Percentiles rank a stretch among this genome's conserved stretches.
phyloP scores from a whole-genome alignment of 2,888 invertebrate species.

The Synergus gifuensis region DNA sequence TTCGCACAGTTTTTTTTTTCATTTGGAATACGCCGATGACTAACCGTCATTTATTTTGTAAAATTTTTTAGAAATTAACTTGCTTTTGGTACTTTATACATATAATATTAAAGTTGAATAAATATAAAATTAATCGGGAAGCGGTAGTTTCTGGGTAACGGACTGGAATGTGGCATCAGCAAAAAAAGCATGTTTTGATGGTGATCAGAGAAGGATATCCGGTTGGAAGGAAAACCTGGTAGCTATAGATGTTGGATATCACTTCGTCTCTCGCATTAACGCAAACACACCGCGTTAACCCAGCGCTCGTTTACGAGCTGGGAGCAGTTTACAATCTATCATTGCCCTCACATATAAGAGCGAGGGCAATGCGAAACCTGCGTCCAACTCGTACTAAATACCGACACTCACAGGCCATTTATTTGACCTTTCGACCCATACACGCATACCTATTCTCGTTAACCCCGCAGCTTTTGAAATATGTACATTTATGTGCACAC shows the following conservation, averaged over 20 bases:
- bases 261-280: slow-evolving; percentile 10
- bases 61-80: no score
- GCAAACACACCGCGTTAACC: slow-evolving; percentile 18
- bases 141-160: no score
- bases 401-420: slow-evolving; percentile 32
- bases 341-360: slow-evolving; percentile 18
- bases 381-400: slow-evolving; percentile 36
- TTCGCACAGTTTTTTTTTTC: no score
- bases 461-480: slow-evolving; percentile 16
- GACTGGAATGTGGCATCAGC: no score
- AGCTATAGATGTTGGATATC: slow-evolving; percentile 13
- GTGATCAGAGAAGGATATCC: not conserved
- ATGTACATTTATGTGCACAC: slow-evolving; percentile 22
- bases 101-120: no score
- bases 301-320: slow-evolving; percentile 21
- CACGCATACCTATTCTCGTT: slow-evolving; percentile 23
- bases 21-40: no score
- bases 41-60: no score
- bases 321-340: slow-evolving; percentile 32
- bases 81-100: no score
- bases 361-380: slow-evolving; percentile 24
- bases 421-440: slow-evolving; percentile 13
- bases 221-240: slow-evolving; percentile 3
- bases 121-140: no score
- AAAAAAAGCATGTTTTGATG: no score